Base-by-base conservation (phyloP, 1,140 invertebrate genomes). In the Neuroterus valhalla region DNA sequence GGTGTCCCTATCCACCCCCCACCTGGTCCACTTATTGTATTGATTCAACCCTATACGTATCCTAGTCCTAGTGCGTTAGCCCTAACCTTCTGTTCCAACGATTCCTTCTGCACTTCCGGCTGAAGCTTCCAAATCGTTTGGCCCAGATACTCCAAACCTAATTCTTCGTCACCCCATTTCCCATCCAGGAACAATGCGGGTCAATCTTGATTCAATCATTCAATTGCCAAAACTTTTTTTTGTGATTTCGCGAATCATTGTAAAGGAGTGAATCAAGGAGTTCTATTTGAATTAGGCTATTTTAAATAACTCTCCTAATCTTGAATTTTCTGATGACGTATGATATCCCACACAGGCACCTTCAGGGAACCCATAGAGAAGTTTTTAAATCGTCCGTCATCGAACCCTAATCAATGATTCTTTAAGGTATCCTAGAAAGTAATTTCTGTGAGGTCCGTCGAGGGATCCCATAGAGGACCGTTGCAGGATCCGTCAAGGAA, bases 11-110 rank as follows among this genome's bases (percentile, higher is more conserved):
- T 76, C 75, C 84, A 72, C 79, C 82, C 71, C 84, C 87, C 84
- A 86, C 85, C 86, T 88, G 85, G 80, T 81, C 83, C 83, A 84
- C 87, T 89, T 88, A 87, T 88, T 85, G 86, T 89, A 89, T 89
- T 88, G 87, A 89, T 89, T 89, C 86, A 88, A 86, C 85, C 81
- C 83, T 82, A n/a, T n/a, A 82, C 77, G 78, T 79, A 77, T 79
- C 76, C 78, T 77, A 14, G 74, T 79, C 76, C 78, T 77, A 14
- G 74, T 76, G 74, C 74, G 76, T 79, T 78, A 76, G 75, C 55
- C 72, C 75, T 71, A 70, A 77, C 78, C 76, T 78, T 73, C 70
- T 74, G 74, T 76, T 80, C 71, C 71, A 66, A 23, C 48, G 48
- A 44, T 70, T 62, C 67, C 73, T 75, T 75, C 46, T 19, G 38